Evolutionary conservation across 2,888 invertebrate species (phyloP).

Genomic region (Tenthredo amoena): DNA sequence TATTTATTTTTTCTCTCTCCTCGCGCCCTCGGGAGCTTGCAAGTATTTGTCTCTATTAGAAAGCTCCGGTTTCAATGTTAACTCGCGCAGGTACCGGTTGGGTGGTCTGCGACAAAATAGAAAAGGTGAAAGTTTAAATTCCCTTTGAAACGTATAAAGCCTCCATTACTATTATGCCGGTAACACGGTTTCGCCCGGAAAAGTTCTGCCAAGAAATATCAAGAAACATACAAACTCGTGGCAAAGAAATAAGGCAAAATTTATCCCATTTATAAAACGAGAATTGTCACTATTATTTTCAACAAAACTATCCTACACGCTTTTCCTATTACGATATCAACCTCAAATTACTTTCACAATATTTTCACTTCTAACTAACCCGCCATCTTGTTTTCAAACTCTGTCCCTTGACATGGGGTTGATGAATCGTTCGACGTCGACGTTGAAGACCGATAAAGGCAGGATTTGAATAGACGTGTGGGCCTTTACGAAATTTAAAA

Average conservation of each 20-base stretch:
- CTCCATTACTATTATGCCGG: slow-evolving; percentile 31
- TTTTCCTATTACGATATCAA: not conserved
- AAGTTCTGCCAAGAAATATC: slow-evolving; percentile 23
- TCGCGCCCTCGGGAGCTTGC: not conserved
- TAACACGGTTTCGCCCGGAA: not conserved
- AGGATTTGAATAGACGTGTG: slow-evolving; percentile 10
- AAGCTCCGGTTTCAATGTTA: slow-evolving; percentile 29
- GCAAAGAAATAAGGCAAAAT: not conserved
- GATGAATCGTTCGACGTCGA: slow-evolving; percentile 35
- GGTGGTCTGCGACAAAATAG: slow-evolving; percentile 30
- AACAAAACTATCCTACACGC: not conserved
- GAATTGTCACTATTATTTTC: slow-evolving; percentile 1
- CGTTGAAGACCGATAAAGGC: slow-evolving; percentile 30
- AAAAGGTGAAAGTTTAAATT: slow-evolving; percentile 38
- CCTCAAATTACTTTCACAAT: not conserved
- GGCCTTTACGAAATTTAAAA: slow-evolving; percentile 17
- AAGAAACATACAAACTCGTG: not conserved
- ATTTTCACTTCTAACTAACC: slow-evolving; percentile 1
- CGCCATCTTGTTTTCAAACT: slow-evolving; percentile 31
- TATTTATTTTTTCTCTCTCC: not conserved
- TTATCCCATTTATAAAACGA: not conserved
- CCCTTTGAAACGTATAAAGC: slow-evolving; percentile 39
- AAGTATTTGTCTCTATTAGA: slow-evolving; percentile 49
- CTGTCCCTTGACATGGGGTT: not conserved
- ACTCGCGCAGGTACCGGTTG: not conserved